phyloP scores from a whole-genome alignment of 2,113 vertebrate species.

The Actinemys pallida region DNA sequence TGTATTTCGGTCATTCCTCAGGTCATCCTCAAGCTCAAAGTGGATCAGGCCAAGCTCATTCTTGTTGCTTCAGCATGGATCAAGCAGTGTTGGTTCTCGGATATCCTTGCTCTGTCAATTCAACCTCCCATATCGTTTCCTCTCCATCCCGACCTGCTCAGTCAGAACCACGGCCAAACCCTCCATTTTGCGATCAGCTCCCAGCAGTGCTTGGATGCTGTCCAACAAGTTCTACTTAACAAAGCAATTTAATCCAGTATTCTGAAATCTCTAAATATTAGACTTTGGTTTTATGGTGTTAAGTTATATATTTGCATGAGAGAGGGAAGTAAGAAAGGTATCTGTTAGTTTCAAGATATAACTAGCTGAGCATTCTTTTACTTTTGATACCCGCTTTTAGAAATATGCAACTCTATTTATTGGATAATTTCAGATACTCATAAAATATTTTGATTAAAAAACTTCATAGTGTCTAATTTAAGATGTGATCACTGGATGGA shows the following conservation, averaged over 20 bases:
- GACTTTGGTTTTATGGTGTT: background rate
- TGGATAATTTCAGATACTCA: background rate
- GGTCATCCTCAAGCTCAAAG: too few relatives aligned
- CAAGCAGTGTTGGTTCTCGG: too few relatives aligned
- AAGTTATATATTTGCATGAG: slow-evolving; percentile 19
- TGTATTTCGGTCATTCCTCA: too few relatives aligned
- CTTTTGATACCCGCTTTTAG: slow-evolving; percentile 15
- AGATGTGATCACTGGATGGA: background rate
- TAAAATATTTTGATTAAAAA: background rate
- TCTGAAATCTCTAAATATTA: background rate
- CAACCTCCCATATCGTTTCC: too few relatives aligned
- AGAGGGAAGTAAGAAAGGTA: slow-evolving; percentile 7
- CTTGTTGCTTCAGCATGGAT: too few relatives aligned
- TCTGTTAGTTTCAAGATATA: slow-evolving; percentile 16
- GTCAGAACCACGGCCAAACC: too few relatives aligned
- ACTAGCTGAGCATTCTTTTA: background rate
- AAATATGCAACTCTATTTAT: background rate
- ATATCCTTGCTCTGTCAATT: too few relatives aligned
- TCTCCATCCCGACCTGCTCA: too few relatives aligned
- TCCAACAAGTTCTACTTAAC: background rate
- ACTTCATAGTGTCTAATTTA: background rate
- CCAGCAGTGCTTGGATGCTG: too few relatives aligned
- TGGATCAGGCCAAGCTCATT: too few relatives aligned
- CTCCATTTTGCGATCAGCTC: too few relatives aligned
- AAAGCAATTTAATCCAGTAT: background rate